A percentile compares a stretch with the other conserved stretches of the same genome.
phyloP scores from a whole-genome alignment of 2,888 invertebrate genomes.

The Drosophila kuntzei region DNA sequence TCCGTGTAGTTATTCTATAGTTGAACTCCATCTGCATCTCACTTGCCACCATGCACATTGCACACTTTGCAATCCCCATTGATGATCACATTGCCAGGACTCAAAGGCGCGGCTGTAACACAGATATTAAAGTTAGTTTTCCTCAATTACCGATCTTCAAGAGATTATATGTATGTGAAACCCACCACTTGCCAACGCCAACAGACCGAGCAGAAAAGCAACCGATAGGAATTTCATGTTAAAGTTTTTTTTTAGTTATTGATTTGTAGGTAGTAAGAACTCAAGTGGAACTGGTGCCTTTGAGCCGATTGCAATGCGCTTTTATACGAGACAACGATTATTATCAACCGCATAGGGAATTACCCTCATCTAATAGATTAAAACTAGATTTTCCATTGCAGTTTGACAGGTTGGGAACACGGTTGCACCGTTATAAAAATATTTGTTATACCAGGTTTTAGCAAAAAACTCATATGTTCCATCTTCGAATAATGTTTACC shows the following conservation, averaged over 20 bases:
- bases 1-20: neutral
- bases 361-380: constrained; percentile 27
- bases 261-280: constrained; percentile 26
- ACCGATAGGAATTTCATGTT: constrained; percentile 74
- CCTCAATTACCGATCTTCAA: neutral
- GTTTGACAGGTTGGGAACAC: constrained; percentile 28
- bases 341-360: constrained; percentile 39
- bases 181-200: constrained; percentile 70
- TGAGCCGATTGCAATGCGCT: constrained; percentile 13
- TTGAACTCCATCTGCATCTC: constrained; percentile 1
- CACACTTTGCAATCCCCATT: constrained; percentile 67
- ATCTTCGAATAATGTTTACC: neutral
- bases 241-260: constrained; percentile 14
- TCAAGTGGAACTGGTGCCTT: constrained; percentile 37
- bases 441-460: neutral
- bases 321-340: constrained; percentile 16
- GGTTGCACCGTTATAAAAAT: neutral
- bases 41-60: constrained; percentile 69
- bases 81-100: constrained; percentile 71
- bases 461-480: neutral
- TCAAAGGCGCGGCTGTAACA: constrained; percentile 59
- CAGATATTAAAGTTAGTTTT: neutral
- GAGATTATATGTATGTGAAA: constrained; percentile 1
- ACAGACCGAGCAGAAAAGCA: constrained; percentile 67
- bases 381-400: constrained; percentile 39